Evolutionary conservation across 2,113 vertebrate species (phyloP).

Genomic region (Xenus cinereus): DNA sequence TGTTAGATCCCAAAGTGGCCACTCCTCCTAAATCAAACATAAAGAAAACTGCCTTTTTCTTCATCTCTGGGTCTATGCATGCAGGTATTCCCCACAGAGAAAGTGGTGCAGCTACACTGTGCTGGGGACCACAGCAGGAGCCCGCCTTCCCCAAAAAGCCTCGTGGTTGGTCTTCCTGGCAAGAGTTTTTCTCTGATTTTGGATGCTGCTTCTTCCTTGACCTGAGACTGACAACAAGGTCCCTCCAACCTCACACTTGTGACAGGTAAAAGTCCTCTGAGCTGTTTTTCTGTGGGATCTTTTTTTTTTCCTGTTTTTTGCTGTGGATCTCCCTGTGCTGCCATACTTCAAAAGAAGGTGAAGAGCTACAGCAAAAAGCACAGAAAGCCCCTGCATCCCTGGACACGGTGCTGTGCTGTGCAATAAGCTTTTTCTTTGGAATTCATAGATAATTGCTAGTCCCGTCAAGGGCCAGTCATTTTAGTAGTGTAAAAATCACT

Average conservation of each 20-base stretch:
- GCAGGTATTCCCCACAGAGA: not conserved
- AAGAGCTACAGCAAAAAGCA: not conserved
- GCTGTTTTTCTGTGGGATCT: not conserved
- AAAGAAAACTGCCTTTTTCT: not conserved
- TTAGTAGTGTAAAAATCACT: constrained; percentile 41
- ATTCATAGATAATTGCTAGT: constrained; percentile 30
- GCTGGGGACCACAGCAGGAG: not conserved
- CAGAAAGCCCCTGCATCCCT: not conserved
- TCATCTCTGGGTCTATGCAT: not conserved
- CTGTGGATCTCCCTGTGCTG: not conserved
- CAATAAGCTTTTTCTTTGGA: constrained; percentile 18
- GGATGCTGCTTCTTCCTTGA: not conserved
- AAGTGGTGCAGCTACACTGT: not conserved
- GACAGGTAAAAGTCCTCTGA: not conserved
- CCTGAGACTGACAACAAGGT: not conserved
- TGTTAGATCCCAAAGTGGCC: not conserved
- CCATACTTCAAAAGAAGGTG: not conserved
- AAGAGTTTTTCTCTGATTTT: not conserved
- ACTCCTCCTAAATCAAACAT: not conserved
- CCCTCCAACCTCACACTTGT: not conserved
- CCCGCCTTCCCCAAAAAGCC: fast-evolving
- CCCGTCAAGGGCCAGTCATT: not conserved
- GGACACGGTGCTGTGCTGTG: not conserved
- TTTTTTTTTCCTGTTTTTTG: not conserved
- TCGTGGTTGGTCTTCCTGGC: not conserved